These are phyloP conservation scores for Mastomys natalensis DNA, from an alignment of 2,113 vertebrate species.

Conservation along the genomic window DNA sequence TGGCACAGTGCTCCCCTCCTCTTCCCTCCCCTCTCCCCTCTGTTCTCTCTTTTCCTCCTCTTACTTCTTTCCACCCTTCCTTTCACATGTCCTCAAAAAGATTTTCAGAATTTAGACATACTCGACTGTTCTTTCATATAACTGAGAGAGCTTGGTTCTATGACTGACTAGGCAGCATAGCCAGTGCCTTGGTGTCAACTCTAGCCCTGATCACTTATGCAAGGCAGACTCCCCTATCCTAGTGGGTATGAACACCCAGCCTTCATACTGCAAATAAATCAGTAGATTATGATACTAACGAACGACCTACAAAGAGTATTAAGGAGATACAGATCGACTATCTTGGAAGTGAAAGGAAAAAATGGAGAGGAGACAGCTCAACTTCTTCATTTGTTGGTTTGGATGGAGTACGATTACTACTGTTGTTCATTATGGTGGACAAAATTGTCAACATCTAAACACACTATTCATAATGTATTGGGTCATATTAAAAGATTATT, in stretches of 20 bases:
- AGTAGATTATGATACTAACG: background rate
- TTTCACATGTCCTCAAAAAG: background rate
- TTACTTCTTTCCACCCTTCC: background rate
- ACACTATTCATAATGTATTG: background rate
- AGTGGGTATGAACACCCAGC: background rate
- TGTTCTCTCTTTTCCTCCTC: too few relatives aligned
- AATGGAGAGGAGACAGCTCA: background rate
- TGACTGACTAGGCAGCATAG: background rate
- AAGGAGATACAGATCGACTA: background rate
- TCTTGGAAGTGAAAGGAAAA: background rate
- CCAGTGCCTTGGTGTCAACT: background rate
- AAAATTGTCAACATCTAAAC: background rate
- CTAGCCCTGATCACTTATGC: background rate
- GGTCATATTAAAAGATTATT: conserved; percentile 11
- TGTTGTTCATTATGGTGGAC: background rate
- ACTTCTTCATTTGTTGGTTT: background rate
- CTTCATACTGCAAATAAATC: background rate
- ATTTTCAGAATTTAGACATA: conserved; percentile 2
- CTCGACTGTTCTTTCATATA: background rate
- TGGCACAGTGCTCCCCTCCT: background rate
- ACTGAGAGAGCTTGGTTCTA: background rate
- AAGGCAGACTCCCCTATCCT: background rate
- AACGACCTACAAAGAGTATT: background rate
- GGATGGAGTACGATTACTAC: background rate
- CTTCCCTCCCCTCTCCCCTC: rapidly evolving